Percentiles rank a stretch among this genome's conserved stretches.
Evolutionary conservation across 2,888 invertebrate genomes (phyloP).

Genomic region (Euplagia quadripunctaria): DNA sequence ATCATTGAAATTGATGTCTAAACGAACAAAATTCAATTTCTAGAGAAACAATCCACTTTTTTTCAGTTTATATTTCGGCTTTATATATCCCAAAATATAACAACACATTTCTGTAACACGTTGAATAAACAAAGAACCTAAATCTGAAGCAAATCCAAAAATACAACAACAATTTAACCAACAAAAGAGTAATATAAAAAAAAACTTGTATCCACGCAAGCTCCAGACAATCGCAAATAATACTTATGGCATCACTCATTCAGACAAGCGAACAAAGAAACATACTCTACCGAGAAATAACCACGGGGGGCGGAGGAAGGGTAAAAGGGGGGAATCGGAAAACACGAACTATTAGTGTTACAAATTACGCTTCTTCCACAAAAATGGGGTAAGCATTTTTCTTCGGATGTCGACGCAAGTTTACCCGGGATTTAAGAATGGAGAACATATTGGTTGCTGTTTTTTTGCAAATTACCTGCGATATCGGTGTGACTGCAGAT

Average conservation of each 20-base stretch:
- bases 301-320: slow-evolving; percentile 16
- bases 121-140: not conserved
- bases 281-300: slow-evolving; percentile 48
- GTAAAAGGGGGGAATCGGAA: slow-evolving; percentile 50
- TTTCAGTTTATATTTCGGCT: not conserved
- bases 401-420: slow-evolving; percentile 44
- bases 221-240: slow-evolving; percentile 44
- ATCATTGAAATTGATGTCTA: too few relatives aligned
- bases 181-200: slow-evolving; percentile 29
- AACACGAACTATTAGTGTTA: slow-evolving; percentile 65
- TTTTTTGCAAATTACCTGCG: not conserved
- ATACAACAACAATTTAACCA: not conserved
- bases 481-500: not conserved
- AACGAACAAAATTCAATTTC: too few relatives aligned
- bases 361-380: slow-evolving; percentile 63
- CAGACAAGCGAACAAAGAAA: slow-evolving; percentile 56
- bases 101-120: not conserved
- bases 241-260: slow-evolving; percentile 58
- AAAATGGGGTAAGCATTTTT: slow-evolving; percentile 46
- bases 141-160: not conserved
- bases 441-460: slow-evolving; percentile 2
- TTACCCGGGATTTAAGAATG: slow-evolving; percentile 30
- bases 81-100: not conserved
- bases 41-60: too few relatives aligned
- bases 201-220: slow-evolving; percentile 28